These are phyloP conservation scores for Rotaria macrura DNA, from an alignment of 2,888 invertebrate species.

Conservation along the genomic window DNA sequence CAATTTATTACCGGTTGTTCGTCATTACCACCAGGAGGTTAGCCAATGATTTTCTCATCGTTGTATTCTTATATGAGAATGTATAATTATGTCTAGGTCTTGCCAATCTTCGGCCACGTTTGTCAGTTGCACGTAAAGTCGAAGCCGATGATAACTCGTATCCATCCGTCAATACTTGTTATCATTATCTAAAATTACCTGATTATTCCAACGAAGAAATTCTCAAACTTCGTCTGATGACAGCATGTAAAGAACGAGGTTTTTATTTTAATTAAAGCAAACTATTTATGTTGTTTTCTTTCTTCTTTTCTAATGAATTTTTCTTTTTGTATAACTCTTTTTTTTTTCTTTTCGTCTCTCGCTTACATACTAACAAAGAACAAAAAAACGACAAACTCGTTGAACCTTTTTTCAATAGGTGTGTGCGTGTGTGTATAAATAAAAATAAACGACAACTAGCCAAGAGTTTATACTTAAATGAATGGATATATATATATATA, in stretches of 20 bases:
- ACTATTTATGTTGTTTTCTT: neutral
- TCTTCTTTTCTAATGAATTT: neutral
- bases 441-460: neutral
- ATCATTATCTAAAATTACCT: constrained; percentile 92
- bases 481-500: too few relatives aligned
- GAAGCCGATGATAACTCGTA: constrained; percentile 95
- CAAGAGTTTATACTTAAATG: too few relatives aligned
- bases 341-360: neutral
- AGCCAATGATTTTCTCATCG: neutral
- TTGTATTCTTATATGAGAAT: too few relatives aligned
- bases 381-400: neutral
- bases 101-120: constrained; percentile 85
- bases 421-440: neutral
- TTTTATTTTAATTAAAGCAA: constrained; percentile 78
- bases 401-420: neutral
- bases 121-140: constrained; percentile 93
- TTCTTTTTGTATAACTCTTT: neutral
- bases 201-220: constrained; percentile 90
- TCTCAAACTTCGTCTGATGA: constrained; percentile 75
- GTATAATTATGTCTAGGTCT: constrained; percentile 48
- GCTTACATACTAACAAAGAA: neutral
- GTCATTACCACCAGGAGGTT: constrained; percentile 78
- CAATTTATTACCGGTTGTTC: constrained; percentile 99
- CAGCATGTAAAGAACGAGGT: constrained; percentile 89
- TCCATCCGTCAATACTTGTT: constrained; percentile 97